Base-by-base conservation (phyloP, 2,113 vertebrate species). In the Microtus pennsylvanicus region DNA sequence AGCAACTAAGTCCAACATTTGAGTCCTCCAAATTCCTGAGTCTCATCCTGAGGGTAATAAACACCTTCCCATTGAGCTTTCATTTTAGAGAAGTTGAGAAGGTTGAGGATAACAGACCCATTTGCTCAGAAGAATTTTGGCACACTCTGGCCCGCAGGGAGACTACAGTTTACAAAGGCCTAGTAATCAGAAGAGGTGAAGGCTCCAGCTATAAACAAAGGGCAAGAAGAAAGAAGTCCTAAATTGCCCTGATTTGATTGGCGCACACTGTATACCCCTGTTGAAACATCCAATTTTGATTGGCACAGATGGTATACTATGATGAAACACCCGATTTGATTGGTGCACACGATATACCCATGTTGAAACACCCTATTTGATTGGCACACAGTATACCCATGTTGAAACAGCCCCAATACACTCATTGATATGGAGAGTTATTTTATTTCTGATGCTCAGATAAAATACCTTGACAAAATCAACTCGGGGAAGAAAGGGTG, bases 41-140 rank as follows among this genome's bases (percentile, higher is more conserved):
- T 50, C 78, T 82, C 47, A 47, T 55, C 58, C 90, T 91, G 92
- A 21, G 17, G n/a, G 28, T 96, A 80, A 78, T 38, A 58, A 89
- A 89, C 9, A 87, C 72, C 47, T 55, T 7, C 11, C 0, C 28
- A 55, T 19, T 7, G 19, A 55, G n/a, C 55, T 75, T 67, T 86
- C 21, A 72, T 55, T 35, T 55, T 5, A 69, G 19, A 24, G 42
- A n/a, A 11, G 61, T 4, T 65, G 47, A 69, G 35, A 67, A 30
- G 35, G 24, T 8, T 12, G 5, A 12, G 58, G 7, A 4, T 35
- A 92, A 35, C 38, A 26, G 14, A 3, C 26, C 9, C 50, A 69
- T 42, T 30, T 2, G 7, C 8, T 14, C 21, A 30, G 24, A 2
- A 19, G 3, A 55, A 13, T 30, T 16, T 17, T 65, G 30, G 16